Conservation (phyloP, 2,888 invertebrate genomes). For the Pantelozetes paolii region DNA sequence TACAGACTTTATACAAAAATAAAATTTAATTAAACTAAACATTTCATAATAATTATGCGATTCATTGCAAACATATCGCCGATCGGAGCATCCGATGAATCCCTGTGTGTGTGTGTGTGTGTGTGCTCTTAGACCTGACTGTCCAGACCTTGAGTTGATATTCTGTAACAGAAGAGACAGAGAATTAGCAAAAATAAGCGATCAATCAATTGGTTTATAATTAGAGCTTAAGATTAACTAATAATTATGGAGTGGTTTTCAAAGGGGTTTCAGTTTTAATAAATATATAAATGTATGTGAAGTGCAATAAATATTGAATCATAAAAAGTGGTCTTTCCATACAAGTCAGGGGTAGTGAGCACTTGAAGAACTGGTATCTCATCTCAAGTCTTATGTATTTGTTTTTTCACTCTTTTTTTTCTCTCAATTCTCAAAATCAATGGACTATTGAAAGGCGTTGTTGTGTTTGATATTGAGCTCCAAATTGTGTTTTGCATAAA, state of each 20-base stretch:
- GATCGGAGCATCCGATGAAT: background rate
- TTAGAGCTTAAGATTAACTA: constrained; percentile 28
- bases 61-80: background rate
- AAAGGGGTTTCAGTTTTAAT: background rate
- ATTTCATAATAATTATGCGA: constrained; percentile 5
- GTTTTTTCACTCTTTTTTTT: background rate
- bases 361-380: constrained; percentile 4
- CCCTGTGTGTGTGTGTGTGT: no score
- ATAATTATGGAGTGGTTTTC: constrained; percentile 30
- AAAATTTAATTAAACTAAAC: background rate
- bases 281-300: no score
- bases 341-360: background rate
- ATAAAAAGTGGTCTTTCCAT: constrained; percentile 8
- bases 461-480: background rate
- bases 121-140: background rate
- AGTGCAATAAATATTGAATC: background rate
- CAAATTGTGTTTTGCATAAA: background rate
- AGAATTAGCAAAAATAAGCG: constrained; percentile 18
- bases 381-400: background rate
- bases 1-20: background rate
- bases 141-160: constrained; percentile 20
- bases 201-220: constrained; percentile 35
- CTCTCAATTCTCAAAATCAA: background rate
- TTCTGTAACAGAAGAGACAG: no score
- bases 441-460: background rate